Conservation (phyloP, 92 coral and sea anemone species). For the Scolanthus callimorphus region DNA sequence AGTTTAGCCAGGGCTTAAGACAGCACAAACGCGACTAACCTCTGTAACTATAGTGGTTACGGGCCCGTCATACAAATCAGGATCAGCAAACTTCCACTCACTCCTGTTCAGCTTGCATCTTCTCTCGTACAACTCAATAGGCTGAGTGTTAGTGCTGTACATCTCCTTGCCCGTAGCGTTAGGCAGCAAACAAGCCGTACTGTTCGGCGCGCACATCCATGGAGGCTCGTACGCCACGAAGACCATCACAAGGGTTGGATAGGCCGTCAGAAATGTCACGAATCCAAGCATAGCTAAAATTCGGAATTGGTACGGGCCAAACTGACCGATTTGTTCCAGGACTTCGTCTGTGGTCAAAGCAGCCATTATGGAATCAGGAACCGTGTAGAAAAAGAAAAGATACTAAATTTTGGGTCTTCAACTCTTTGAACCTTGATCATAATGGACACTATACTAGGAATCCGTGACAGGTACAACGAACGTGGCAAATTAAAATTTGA, state of each 20-base stretch:
- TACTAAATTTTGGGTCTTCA: too few species aligned
- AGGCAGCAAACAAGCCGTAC: conserved; percentile 54
- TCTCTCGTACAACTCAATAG: too few species aligned
- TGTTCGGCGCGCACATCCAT: conserved; percentile 78
- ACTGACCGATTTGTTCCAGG: conserved; percentile 62
- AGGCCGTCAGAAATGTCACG: conserved; percentile 70
- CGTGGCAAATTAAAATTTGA: too few species aligned
- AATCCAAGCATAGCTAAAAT: conserved; percentile 67
- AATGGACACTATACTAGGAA: too few species aligned
- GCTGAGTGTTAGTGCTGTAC: conserved; percentile 61
- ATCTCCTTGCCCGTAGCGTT: conserved; percentile 28
- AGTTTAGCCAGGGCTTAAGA: too few species aligned
- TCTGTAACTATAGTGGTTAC: conserved; percentile 67
- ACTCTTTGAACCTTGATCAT: too few species aligned
- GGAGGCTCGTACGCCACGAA: conserved; percentile 92
- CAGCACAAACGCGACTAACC: too few species aligned
- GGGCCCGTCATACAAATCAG: conserved; percentile 72
- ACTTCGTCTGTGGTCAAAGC: too few species aligned
- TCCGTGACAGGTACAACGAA: too few species aligned
- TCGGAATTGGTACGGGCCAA: conserved; percentile 82
- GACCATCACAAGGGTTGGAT: conserved; percentile 72
- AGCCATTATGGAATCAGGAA: too few species aligned
- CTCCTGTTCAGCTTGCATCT: conserved; percentile 53
- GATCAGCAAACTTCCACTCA: conserved; percentile 76
- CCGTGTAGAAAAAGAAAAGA: too few species aligned